Conservation (phyloP, 2,797 vertebrate genomes). For the Morelia viridis region DNA sequence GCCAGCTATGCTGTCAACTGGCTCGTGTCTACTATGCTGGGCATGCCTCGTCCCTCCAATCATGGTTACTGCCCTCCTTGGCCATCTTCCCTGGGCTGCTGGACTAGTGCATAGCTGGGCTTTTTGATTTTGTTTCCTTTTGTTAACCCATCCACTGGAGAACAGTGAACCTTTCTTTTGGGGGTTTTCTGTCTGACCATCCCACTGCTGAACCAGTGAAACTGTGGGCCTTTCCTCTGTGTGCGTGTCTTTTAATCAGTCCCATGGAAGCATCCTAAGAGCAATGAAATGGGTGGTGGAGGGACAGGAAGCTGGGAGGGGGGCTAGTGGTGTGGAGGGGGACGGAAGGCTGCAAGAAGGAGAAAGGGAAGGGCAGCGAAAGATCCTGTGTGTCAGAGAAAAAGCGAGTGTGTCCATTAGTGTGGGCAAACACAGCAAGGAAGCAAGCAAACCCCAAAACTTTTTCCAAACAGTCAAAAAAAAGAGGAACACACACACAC, state of each 20-base stretch:
- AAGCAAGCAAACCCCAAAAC: not conserved
- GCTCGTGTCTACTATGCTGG: not conserved
- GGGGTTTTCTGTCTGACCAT: not conserved
- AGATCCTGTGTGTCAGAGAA: not conserved
- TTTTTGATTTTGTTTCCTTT: not conserved
- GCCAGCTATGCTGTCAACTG: not conserved
- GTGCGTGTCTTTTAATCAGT: not conserved
- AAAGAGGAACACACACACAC: not conserved
- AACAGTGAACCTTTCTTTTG: not conserved
- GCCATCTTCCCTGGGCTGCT: not conserved
- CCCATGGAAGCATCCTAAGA: not conserved
- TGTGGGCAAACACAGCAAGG: not conserved
- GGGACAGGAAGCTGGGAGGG: not conserved
- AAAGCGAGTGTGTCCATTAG: not conserved
- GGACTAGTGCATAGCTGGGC: not conserved
- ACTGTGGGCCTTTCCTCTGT: not conserved
- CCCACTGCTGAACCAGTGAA: not conserved
- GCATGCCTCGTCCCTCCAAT: not conserved
- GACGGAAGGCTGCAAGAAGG: not conserved
- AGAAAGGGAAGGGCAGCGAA: not conserved
- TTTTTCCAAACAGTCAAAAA: not conserved
- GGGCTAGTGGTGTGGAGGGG: not conserved
- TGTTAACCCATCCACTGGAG: no score
- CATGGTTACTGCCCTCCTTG: not conserved
- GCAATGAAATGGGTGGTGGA: not conserved